Conservation (phyloP, 23 tunicate species). For the Ascidia mentula region DNA sequence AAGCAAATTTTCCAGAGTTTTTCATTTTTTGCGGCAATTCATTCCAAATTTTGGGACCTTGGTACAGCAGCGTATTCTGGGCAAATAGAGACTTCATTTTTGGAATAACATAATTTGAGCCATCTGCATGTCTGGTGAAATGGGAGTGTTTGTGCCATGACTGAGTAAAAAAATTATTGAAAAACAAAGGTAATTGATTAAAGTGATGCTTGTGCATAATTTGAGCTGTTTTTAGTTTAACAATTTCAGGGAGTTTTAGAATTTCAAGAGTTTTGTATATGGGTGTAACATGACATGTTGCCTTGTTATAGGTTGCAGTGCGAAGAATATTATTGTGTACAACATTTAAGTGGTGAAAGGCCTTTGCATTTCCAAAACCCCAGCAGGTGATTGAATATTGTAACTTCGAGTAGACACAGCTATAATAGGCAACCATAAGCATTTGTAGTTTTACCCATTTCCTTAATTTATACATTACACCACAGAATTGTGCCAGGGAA, state of each 20-base stretch:
- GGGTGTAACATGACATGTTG: background rate
- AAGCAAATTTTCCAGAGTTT: background rate
- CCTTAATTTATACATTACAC: slow-evolving; percentile 13
- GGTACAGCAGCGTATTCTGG: background rate
- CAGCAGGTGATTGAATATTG: slow-evolving; percentile 22
- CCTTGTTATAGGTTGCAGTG: background rate
- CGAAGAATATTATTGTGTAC: slow-evolving; percentile 10
- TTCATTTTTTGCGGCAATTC: background rate
- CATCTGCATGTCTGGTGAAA: background rate
- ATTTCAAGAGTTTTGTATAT: background rate
- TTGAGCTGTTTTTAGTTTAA: slow-evolving; percentile 14
- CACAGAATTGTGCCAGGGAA: background rate
- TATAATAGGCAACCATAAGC: background rate
- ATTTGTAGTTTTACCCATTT: background rate
- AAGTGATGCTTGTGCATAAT: background rate
- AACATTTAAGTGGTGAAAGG: background rate
- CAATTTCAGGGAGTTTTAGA: slow-evolving; percentile 6
- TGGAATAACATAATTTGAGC: background rate
- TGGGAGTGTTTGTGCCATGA: background rate
- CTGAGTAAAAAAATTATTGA: background rate
- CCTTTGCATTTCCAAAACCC: background rate
- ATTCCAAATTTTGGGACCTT: background rate
- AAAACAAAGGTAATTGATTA: background rate
- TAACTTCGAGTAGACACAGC: slow-evolving; percentile 15
- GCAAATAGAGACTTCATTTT: background rate